Evolutionary conservation across 2,888 invertebrate species (phyloP).

Genomic region (Pyrochroa serraticornis): DNA sequence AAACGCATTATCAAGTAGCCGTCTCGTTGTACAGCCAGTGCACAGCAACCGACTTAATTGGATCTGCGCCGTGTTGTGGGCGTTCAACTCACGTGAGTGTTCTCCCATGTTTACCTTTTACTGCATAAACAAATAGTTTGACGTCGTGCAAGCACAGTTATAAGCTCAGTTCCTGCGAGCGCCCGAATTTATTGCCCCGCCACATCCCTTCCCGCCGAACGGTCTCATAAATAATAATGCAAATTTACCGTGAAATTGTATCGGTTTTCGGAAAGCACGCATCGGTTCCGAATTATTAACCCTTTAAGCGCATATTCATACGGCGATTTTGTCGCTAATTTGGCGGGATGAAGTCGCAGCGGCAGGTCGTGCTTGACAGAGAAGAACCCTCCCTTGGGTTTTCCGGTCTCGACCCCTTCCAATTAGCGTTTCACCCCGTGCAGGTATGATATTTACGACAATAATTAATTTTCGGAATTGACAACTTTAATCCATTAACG

Average conservation of each 20-base stretch:
- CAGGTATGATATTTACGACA: too few relatives aligned
- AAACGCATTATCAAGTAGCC: constrained; percentile 12
- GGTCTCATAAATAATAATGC: constrained; percentile 24
- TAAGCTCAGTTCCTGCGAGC: constrained; percentile 3
- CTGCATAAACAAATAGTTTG: constrained; percentile 25
- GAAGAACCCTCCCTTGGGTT: too few relatives aligned
- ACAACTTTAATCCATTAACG: too few relatives aligned
- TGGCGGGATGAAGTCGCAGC: too few relatives aligned
- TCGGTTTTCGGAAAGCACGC: constrained; percentile 5
- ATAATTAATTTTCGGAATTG: too few relatives aligned
- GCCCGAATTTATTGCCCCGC: constrained; percentile 13
- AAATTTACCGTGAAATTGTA: constrained; percentile 21
- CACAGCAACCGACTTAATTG: constrained; percentile 25
- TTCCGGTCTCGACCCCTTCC: too few relatives aligned
- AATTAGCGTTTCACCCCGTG: too few relatives aligned
- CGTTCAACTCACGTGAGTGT: constrained; percentile 27
- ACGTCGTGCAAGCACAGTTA: constrained; percentile 13
- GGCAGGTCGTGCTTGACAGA: too few relatives aligned
- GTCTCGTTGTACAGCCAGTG: constrained; percentile 5
- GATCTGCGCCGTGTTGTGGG: constrained; percentile 27
- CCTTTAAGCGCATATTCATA: neutral
- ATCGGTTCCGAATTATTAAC: neutral
- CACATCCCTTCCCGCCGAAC: neutral
- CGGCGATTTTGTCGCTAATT: neutral
- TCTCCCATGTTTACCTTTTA: constrained; percentile 27